Evolutionary conservation across 2,888 invertebrate species (phyloP), one percentile per base, ranked within the genome.

Genomic region (Halocaridina rubra): DNA sequence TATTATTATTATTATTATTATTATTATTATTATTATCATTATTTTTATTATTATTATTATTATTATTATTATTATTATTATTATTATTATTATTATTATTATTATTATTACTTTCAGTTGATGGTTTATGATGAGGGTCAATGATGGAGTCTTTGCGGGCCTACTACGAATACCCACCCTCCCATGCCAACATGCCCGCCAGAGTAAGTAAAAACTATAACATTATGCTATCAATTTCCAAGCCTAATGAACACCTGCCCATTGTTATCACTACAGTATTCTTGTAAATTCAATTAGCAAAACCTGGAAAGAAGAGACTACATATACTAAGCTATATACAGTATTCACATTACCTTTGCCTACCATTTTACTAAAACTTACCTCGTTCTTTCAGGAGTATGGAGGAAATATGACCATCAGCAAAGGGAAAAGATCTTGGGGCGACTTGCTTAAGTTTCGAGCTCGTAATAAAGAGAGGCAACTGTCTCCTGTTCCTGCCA

Each of bases 361-460:
- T 13, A 67, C 27, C 13, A 67, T 3, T 10, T 27, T 22, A 24
- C 27, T 19, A 39, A 39, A 8, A 39, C 7, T 72, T 16, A 30
- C 13, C 7, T 30, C 4, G 3, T 7, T 67, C 13, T 81, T 75
- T 32, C 74, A 84, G 84, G 84, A 84, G 32, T 84, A 84, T 27
- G 79, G 82, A 27, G 84, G 82, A 8, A 79, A 78, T 30, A 81
- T 84, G 24, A 86, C 80, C 59, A 80, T 86, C 22, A 78, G 81
- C 67, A 88, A 88, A 75, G 81, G 75, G 27, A 84, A 76, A 57
- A 39, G 81, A 24, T 81, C 84, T 22, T 88, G 86, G 86, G 84
- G 86, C 53, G 84, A 84, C 61, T n/a, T 88, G 24, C 78, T 88
- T 19, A 86, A 81, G 71, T 79, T 88, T 39, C 76, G 84, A 19